Evolutionary conservation across 1,140 invertebrate species (phyloP).

Genomic region (Diorhabda carinulata): DNA sequence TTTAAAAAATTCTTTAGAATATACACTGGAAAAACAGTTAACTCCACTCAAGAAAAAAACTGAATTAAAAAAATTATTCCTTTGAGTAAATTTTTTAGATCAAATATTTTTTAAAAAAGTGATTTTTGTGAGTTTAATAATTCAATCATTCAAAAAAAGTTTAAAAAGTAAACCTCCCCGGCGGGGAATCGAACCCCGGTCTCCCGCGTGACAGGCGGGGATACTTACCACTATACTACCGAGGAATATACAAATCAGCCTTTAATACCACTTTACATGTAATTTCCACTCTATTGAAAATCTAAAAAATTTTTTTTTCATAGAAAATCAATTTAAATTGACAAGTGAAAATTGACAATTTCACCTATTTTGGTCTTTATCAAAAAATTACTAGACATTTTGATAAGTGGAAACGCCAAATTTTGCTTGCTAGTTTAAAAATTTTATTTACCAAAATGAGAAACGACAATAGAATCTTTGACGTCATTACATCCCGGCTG

Average conservation of each 20-base stretch:
- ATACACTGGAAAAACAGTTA: background rate
- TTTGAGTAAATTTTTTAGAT: background rate
- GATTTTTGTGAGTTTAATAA: background rate
- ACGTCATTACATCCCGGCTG: constrained; percentile 64
- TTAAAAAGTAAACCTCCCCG: constrained; percentile 40
- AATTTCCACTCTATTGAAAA: no score
- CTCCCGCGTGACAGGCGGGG: constrained; percentile 45
- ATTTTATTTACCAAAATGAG: constrained; percentile 41
- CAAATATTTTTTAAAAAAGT: constrained; percentile 2
- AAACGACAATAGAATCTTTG: constrained; percentile 42
- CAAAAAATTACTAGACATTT: no score
- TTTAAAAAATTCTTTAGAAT: background rate
- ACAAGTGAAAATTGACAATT: no score
- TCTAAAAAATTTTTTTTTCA: no score
- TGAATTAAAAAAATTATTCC: background rate
- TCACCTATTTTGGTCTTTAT: no score
- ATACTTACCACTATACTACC: constrained; percentile 46
- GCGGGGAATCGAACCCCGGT: constrained; percentile 48
- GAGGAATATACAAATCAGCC: constrained; percentile 18
- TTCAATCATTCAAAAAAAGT: background rate
- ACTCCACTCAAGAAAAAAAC: background rate
- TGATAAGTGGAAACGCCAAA: no score
- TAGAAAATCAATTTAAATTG: no score
- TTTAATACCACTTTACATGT: no score
- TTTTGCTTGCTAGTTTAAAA: no score